Evolutionary conservation across 2,888 invertebrate species (phyloP), one percentile per base, ranked within the genome.

Genomic region (Stegana nigrithorax): DNA sequence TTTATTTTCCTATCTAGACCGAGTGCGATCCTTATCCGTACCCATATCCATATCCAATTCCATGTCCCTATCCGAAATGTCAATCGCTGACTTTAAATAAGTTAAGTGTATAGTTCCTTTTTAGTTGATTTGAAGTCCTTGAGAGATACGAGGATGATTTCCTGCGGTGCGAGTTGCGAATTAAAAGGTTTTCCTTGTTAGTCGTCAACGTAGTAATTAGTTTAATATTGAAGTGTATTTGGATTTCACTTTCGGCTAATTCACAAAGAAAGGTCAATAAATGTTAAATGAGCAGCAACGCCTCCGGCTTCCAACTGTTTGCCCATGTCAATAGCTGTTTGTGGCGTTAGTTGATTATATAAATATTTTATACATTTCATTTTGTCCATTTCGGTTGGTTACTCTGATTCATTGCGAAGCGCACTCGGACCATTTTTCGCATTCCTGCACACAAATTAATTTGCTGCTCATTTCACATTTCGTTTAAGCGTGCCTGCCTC

Each of bases 391-490:
- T 47, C 47, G 12, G 25, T 47, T 47, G 7, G 21, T 21, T 21
- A 47, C 47, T 23, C 25, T 47, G 47, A 47, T 47, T 47, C 47
- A 47, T 47, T 17, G 47, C 6, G 8, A 8, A 29, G 14, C 39
- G 14, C 39, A 14, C 4, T 39, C 14, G 6, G 7, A 5, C 10
- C 39, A 10, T 17, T 14, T 17, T 39, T 5, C 17, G 6, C 10
- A n/a, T 32, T 12, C 2, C 32, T 32, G 32, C 5, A 4, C n/a
- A n/a, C 29, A 29, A 14, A 29, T 51, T 51, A 27, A 51, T 51
- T 51, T 51, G 23, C 27, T 51, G 51, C 51, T 51, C 27, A 51
- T 51, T 51, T 51, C 51, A 51, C 51, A 51, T 27, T 51, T 51
- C 51, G 12, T 17, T 27, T 39, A 14, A 14, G 14, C 17, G n/a